A percentile compares a stretch with the other conserved stretches of the same genome.
phyloP scores from a whole-genome alignment of 2,113 vertebrate species.

The Mormoops blainvillei region DNA sequence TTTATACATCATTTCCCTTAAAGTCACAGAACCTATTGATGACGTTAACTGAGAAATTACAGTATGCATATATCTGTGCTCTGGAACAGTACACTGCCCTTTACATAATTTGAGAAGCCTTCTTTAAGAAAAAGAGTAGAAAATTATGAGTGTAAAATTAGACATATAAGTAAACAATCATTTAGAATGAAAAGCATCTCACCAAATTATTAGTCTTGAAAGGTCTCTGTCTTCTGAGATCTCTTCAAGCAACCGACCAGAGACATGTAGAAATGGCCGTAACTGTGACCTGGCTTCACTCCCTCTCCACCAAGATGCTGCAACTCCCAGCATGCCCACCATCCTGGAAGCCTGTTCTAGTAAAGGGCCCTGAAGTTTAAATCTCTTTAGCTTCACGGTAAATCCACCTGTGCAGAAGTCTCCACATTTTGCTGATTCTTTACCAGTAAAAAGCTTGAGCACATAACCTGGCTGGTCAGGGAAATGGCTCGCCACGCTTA shows the following conservation, averaged over 20 bases:
- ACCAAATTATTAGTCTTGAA: neutral
- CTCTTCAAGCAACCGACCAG: neutral
- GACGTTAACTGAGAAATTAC: no score
- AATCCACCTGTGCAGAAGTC: neutral
- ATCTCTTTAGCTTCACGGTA: neutral
- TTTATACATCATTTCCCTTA: neutral
- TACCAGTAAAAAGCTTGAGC: neutral
- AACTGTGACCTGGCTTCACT: neutral
- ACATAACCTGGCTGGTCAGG: neutral
- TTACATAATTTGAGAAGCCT: neutral
- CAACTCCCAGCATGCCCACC: neutral
- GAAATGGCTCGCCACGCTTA: neutral
- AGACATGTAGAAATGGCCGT: neutral
- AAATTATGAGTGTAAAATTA: neutral
- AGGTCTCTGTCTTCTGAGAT: neutral
- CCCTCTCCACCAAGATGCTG: neutral
- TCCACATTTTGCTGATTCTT: neutral
- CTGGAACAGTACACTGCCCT: neutral
- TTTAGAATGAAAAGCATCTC: neutral
- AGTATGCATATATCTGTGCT: neutral
- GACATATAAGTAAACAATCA: neutral
- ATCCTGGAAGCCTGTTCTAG: neutral
- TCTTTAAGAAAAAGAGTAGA: neutral
- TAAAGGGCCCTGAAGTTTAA: neutral
- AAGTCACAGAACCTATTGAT: neutral